Conservation (phyloP, 2,113 vertebrate species). For the Empidonax traillii region DNA sequence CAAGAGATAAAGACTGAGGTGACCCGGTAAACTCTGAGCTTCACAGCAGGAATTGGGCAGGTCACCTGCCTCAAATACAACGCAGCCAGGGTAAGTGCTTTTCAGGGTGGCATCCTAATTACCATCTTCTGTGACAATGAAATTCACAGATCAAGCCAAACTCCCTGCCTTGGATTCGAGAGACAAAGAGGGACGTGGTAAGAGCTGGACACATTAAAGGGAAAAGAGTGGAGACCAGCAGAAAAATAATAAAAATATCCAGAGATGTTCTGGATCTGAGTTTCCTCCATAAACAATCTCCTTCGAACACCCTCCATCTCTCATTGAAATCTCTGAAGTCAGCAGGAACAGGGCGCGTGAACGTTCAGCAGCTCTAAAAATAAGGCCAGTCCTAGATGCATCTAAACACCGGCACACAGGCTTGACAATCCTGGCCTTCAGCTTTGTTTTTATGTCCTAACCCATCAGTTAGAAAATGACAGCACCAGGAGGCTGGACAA, state of each 20-base stretch:
- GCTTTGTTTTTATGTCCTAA: constrained; percentile 1
- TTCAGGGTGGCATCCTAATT: neutral
- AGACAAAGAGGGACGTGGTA: neutral
- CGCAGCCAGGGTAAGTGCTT: neutral
- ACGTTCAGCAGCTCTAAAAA: neutral
- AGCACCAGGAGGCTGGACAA: neutral
- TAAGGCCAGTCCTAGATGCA: neutral
- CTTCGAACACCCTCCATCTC: constrained; percentile 29
- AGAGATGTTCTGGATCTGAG: neutral
- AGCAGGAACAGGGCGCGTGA: neutral
- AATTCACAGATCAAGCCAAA: neutral
- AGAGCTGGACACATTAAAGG: rapidly evolving
- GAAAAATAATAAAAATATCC: neutral
- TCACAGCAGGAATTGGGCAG: neutral
- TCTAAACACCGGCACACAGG: neutral
- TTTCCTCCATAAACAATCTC: neutral
- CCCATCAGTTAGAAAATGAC: constrained; percentile 22
- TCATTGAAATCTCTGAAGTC: constrained; percentile 54
- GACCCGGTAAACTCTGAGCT: neutral
- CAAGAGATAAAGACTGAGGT: neutral
- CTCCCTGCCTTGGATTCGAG: rapidly evolving
- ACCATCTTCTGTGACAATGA: neutral
- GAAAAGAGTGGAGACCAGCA: neutral
- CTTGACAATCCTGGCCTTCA: constrained; percentile 32
- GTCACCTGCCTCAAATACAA: neutral